Percentiles rank a stretch among this genome's conserved stretches.
Conservation (phyloP, 2,113 vertebrate genomes). For the Tautogolabrus adspersus region DNA sequence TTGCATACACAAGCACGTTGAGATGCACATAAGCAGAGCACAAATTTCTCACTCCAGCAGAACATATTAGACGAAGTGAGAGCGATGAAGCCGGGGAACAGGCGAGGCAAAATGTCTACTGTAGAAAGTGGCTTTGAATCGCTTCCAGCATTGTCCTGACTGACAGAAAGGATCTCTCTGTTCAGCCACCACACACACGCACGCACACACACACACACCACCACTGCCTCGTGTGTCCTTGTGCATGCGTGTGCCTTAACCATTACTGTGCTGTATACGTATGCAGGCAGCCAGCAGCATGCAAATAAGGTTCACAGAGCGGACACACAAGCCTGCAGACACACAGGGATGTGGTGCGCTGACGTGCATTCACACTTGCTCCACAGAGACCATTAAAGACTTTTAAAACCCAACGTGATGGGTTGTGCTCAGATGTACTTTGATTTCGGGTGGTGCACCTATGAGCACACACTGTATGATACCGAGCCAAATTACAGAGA, state of each 20-base stretch:
- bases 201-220: slow-evolving; percentile 23
- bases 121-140: slow-evolving; percentile 78
- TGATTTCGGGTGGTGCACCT: slow-evolving; percentile 27
- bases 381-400: slow-evolving; percentile 24
- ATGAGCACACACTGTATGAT: slow-evolving; percentile 5
- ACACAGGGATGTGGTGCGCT: slow-evolving; percentile 24
- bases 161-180: slow-evolving; percentile 82
- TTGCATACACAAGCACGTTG: slow-evolving; percentile 28
- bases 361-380: slow-evolving; percentile 15
- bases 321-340: slow-evolving; percentile 38
- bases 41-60: slow-evolving; percentile 37
- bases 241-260: slow-evolving; percentile 49
- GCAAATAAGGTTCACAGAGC: slow-evolving; percentile 61
- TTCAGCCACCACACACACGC: slow-evolving; percentile 58
- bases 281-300: slow-evolving; percentile 40
- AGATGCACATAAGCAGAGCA: slow-evolving; percentile 7
- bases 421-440: slow-evolving; percentile 34
- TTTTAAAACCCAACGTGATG: slow-evolving; percentile 30
- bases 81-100: slow-evolving; percentile 44
- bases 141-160: slow-evolving; percentile 82
- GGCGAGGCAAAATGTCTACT: slow-evolving; percentile 70
- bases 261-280: slow-evolving; percentile 43
- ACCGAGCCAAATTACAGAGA: slow-evolving; percentile 5
- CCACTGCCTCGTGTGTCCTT: slow-evolving; percentile 33
- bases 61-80: slow-evolving; percentile 54